These are phyloP conservation scores for Eustalomyia histrio DNA, from an alignment of 2,888 invertebrate species.

Conservation along the genomic window DNA sequence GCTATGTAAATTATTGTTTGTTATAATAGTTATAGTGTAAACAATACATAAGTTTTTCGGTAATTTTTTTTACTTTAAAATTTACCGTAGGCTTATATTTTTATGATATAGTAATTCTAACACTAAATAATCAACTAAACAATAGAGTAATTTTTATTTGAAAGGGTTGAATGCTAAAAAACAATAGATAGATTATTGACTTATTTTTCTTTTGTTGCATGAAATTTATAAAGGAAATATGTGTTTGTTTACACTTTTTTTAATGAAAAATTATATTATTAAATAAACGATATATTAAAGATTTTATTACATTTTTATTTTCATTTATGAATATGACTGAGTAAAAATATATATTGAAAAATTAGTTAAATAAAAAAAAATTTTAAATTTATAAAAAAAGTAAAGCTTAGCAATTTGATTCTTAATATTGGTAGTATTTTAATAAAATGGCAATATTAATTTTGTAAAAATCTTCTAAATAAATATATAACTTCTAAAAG, in stretches of 20 bases:
- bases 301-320: slow-evolving; percentile 2
- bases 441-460: too few relatives aligned
- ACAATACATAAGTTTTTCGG: slow-evolving; percentile 38
- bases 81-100: slow-evolving; percentile 41
- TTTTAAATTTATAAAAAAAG: too few relatives aligned
- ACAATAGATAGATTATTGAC: slow-evolving; percentile 36
- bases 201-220: slow-evolving; percentile 6
- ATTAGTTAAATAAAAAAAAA: background rate
- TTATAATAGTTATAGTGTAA: slow-evolving; percentile 36
- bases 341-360: too few relatives aligned
- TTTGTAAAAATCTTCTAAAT: too few relatives aligned
- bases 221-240: slow-evolving; percentile 13
- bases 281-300: background rate
- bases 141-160: slow-evolving; percentile 47
- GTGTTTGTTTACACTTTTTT: slow-evolving; percentile 15
- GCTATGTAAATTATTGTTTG: slow-evolving; percentile 43
- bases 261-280: background rate
- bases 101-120: slow-evolving; percentile 52
- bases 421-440: too few relatives aligned
- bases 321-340: background rate
- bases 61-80: slow-evolving; percentile 37
- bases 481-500: too few relatives aligned
- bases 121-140: slow-evolving; percentile 62
- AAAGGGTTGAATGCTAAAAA: slow-evolving; percentile 34
- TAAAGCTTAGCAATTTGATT: too few relatives aligned